Conservation (phyloP, 2,888 invertebrate species). For the Diaperis boleti region DNA sequence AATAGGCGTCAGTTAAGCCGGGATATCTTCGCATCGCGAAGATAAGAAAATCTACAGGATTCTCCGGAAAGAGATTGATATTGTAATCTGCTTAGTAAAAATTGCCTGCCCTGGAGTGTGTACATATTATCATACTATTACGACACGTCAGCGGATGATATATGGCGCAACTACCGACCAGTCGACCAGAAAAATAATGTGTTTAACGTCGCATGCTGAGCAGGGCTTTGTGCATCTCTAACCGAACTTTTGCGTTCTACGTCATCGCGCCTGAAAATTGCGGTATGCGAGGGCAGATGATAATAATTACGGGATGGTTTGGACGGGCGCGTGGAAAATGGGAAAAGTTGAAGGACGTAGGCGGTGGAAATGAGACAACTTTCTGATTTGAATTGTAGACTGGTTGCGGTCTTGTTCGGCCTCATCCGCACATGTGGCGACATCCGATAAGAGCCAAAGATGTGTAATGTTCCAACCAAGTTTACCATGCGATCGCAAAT, state of each 20-base stretch:
- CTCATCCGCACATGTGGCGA: too few relatives aligned
- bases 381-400: too few relatives aligned
- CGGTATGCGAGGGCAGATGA: conserved; percentile 12
- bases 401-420: too few relatives aligned
- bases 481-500: too few relatives aligned
- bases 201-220: conserved; percentile 34
- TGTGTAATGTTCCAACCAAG: too few relatives aligned
- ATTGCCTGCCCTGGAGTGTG: conserved; percentile 66
- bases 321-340: neutral
- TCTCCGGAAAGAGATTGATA: conserved; percentile 66
- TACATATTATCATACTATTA: conserved; percentile 69
- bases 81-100: conserved; percentile 68
- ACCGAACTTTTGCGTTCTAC: conserved; percentile 44
- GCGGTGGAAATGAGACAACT: conserved; percentile 3
- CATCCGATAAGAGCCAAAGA: too few relatives aligned
- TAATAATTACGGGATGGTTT: neutral
- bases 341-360: conserved; percentile 16
- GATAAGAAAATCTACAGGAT: conserved; percentile 57
- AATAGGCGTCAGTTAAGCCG: conserved; percentile 58
- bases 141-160: conserved; percentile 67
- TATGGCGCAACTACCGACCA: conserved; percentile 63
- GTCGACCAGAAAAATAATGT: conserved; percentile 63
- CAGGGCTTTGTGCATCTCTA: conserved; percentile 41
- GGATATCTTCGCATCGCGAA: conserved; percentile 43
- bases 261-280: conserved; percentile 48